phyloP scores from a whole-genome alignment of 2,113 vertebrate species.

The Neolamprologus brichardi region DNA sequence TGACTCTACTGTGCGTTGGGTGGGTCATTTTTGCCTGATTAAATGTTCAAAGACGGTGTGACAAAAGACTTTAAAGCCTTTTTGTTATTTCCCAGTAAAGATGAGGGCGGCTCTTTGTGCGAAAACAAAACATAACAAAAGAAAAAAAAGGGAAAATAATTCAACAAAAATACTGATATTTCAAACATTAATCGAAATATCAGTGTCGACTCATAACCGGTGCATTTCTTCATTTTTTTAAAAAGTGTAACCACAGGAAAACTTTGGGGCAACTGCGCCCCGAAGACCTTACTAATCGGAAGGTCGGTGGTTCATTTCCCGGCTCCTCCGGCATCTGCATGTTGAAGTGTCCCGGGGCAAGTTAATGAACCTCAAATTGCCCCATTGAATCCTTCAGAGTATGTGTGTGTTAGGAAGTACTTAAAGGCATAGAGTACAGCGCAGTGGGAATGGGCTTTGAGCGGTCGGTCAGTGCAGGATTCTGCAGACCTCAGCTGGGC shows the following conservation, averaged over 20 bases:
- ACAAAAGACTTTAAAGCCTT: not conserved
- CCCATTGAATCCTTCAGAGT: not conserved
- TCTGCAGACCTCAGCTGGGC: not conserved
- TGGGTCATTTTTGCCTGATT: not conserved
- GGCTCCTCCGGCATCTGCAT: not conserved
- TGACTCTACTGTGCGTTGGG: not conserved
- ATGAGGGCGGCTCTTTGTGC: not conserved
- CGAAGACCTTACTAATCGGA: not conserved
- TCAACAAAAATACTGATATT: not conserved
- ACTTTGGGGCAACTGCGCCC: not conserved
- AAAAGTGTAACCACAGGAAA: not conserved
- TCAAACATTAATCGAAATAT: not conserved
- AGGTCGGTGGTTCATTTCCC: not conserved
- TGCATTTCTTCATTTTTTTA: not conserved
- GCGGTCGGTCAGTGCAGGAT: not conserved
- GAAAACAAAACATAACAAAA: not conserved
- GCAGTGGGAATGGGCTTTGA: not conserved
- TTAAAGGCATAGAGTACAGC: not conserved
- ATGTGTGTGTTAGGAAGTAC: not conserved
- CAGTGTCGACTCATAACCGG: accelerated
- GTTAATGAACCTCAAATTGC: not conserved
- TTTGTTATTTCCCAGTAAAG: not conserved
- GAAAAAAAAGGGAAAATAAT: not conserved
- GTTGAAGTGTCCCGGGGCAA: not conserved
- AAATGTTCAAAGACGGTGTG: not conserved